Percentiles rank a stretch among this genome's conserved stretches.
Evolutionary conservation across 2,888 invertebrate genomes (phyloP).

Genomic region (Eudemis profundana): DNA sequence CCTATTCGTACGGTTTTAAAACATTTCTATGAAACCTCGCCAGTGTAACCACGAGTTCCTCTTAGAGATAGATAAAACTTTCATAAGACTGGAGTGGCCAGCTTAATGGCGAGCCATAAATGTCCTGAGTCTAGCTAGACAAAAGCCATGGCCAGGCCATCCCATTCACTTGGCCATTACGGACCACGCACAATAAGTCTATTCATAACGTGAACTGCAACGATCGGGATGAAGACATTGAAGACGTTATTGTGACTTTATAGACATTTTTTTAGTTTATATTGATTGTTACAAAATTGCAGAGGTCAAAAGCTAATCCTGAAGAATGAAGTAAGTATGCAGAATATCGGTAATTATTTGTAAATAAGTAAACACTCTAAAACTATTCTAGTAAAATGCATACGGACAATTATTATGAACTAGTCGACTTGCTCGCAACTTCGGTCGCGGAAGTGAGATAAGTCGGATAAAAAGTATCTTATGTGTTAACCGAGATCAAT

Average conservation of each 20-base stretch:
- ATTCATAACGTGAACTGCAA: constrained; percentile 16
- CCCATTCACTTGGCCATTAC: constrained; percentile 37
- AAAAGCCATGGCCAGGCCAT: constrained; percentile 39
- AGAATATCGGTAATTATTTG: no score
- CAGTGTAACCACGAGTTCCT: constrained; percentile 18
- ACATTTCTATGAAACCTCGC: constrained; percentile 3
- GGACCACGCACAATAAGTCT: constrained; percentile 27
- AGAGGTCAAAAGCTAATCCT: no score
- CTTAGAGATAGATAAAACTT: constrained; percentile 39
- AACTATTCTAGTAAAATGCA: no score
- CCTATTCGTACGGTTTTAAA: neutral
- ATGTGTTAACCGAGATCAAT: no score
- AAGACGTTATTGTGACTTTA: constrained; percentile 25
- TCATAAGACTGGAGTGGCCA: constrained; percentile 38
- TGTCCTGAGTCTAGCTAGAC: constrained; percentile 31
- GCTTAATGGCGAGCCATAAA: constrained; percentile 30
- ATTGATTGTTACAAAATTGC: neutral
- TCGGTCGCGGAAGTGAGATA: no score
- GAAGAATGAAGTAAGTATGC: no score
- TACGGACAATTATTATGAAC: no score
- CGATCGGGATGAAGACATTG: constrained; percentile 16
- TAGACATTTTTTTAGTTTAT: neutral
- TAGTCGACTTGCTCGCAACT: no score
- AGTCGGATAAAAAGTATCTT: no score
- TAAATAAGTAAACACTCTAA: no score